These are phyloP conservation scores for Hippoglossus stenolepis DNA, from an alignment of 2,113 vertebrate genomes.

Conservation along the genomic window DNA sequence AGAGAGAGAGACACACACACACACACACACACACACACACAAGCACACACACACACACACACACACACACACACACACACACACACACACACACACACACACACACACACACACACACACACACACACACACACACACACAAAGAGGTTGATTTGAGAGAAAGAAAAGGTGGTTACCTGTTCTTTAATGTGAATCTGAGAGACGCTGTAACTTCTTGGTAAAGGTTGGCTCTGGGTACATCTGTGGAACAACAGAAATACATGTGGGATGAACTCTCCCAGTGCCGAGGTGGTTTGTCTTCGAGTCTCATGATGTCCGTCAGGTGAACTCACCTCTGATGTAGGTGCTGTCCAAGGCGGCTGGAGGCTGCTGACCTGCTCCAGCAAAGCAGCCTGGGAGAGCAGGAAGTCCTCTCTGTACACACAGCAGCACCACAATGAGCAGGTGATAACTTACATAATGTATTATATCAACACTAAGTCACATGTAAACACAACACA, in stretches of 20 bases:
- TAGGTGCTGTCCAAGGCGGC: constrained; percentile 90
- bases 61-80: no score
- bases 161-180: constrained; percentile 83
- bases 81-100: no score
- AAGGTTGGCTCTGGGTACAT: constrained; percentile 90
- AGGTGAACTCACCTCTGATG: constrained; percentile 87
- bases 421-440: constrained; percentile 9
- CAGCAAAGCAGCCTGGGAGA: constrained; percentile 88
- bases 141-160: background rate
- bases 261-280: no score
- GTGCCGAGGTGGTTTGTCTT: no score
- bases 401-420: constrained; percentile 88
- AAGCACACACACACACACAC: no score
- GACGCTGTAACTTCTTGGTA: constrained; percentile 89
- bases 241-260: constrained; percentile 77
- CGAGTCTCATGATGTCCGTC: background rate
- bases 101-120: no score
- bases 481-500: background rate
- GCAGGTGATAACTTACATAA: no score
- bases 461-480: background rate
- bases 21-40: no score
- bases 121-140: no score
- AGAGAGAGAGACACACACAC: no score
- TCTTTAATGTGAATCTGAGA: constrained; percentile 96
- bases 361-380: constrained; percentile 90